A percentile compares a stretch with the other conserved stretches of the same genome.
phyloP scores from a whole-genome alignment of 2,888 invertebrate genomes.

The Drosophila setosimentum region DNA sequence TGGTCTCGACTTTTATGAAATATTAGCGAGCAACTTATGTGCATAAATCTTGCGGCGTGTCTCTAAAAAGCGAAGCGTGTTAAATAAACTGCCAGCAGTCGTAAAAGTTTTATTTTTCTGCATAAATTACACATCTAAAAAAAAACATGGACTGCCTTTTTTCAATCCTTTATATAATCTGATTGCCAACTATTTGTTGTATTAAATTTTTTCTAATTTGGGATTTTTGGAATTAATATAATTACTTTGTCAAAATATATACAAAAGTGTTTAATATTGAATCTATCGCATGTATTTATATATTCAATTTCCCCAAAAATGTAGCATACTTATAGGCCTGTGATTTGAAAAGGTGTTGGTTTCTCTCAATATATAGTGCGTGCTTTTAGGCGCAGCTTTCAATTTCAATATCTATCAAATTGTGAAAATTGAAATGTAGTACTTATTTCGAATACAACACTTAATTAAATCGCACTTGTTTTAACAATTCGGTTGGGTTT shows the following conservation, averaged over 20 bases:
- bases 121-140: slow-evolving; percentile 22
- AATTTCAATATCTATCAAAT: neutral
- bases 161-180: neutral
- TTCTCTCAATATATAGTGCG: neutral
- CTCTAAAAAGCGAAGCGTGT: slow-evolving; percentile 39
- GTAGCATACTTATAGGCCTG: slow-evolving; percentile 25
- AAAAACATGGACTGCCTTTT: neutral
- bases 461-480: neutral
- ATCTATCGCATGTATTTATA: neutral
- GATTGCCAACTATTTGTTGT: neutral
- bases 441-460: neutral
- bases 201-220: neutral
- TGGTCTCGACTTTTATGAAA: slow-evolving; percentile 72
- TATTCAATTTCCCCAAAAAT: neutral
- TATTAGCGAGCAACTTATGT: slow-evolving; percentile 77
- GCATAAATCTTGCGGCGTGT: slow-evolving; percentile 70
- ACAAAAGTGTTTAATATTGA: neutral
- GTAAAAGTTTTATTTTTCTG: slow-evolving; percentile 37
- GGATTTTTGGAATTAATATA: neutral
- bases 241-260: no score
- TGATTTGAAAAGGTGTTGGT: rapidly evolving
- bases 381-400: slow-evolving; percentile 22
- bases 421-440: neutral
- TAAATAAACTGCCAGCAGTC: slow-evolving; percentile 63
- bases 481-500: neutral